These are phyloP conservation scores for Cyprinodon tularosa DNA, from an alignment of 2,113 vertebrate species.

Conservation along the genomic window DNA sequence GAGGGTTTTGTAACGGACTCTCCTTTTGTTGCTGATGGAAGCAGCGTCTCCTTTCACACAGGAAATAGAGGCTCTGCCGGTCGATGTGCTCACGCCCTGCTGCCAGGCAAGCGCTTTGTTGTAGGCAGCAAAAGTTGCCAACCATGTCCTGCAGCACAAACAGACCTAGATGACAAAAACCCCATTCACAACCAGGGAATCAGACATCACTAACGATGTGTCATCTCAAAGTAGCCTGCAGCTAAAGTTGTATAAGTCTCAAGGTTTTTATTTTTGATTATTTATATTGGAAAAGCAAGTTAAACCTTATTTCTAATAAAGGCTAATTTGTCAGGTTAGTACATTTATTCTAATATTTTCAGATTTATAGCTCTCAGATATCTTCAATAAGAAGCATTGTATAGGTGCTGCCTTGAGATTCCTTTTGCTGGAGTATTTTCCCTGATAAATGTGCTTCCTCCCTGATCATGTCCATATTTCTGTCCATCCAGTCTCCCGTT, in stretches of 20 bases:
- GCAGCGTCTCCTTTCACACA: constrained; percentile 21
- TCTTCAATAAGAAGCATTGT: background rate
- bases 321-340: background rate
- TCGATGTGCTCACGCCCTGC: constrained; percentile 5
- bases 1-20: constrained; percentile 1
- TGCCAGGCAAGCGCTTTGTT: constrained; percentile 38
- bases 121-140: constrained; percentile 17
- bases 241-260: background rate
- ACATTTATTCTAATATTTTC: background rate
- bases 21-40: constrained; percentile 37
- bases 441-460: background rate
- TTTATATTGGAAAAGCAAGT: background rate
- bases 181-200: background rate
- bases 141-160: background rate
- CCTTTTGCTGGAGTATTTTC: background rate
- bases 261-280: background rate
- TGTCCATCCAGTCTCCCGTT: constrained; percentile 25
- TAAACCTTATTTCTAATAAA: background rate
- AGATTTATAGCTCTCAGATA: background rate
- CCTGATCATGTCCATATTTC: constrained; percentile 12
- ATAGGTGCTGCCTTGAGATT: background rate
- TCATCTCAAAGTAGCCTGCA: background rate
- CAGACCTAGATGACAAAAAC: background rate
- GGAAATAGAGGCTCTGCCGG: constrained; percentile 24
- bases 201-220: background rate